Conservation (phyloP, 2,797 vertebrate species). For the Alca torda region DNA sequence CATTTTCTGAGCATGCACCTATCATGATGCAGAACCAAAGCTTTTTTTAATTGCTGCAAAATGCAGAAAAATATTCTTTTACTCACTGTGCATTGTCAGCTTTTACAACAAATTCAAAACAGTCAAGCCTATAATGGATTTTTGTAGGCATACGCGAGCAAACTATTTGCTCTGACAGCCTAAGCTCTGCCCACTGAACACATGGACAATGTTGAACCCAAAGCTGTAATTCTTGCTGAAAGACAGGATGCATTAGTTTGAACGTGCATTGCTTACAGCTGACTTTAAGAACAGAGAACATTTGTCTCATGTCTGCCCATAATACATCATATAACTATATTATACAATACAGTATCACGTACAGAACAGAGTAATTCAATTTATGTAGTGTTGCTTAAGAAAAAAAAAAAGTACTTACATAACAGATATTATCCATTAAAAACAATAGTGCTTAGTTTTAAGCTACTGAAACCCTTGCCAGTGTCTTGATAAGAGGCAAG, state of each 20-base stretch:
- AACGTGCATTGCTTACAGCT: rapidly evolving
- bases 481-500: not conserved
- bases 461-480: not conserved
- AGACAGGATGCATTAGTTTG: not conserved
- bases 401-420: no score
- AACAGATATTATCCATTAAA: not conserved
- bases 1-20: not conserved
- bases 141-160: not conserved
- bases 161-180: not conserved
- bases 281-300: not conserved
- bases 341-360: rapidly evolving
- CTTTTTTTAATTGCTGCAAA: not conserved
- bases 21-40: rapidly evolving
- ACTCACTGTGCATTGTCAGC: not conserved
- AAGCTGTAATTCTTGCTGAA: not conserved
- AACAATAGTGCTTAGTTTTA: not conserved
- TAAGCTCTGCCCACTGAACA: not conserved
- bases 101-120: not conserved
- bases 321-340: not conserved
- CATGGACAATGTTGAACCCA: rapidly evolving
- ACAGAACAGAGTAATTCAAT: not conserved
- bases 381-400: rapidly evolving
- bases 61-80: not conserved
- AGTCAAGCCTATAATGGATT: not conserved
- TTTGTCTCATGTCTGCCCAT: not conserved